phyloP scores from a whole-genome alignment of 2,113 vertebrate species.

The Herpailurus yagouaroundi region DNA sequence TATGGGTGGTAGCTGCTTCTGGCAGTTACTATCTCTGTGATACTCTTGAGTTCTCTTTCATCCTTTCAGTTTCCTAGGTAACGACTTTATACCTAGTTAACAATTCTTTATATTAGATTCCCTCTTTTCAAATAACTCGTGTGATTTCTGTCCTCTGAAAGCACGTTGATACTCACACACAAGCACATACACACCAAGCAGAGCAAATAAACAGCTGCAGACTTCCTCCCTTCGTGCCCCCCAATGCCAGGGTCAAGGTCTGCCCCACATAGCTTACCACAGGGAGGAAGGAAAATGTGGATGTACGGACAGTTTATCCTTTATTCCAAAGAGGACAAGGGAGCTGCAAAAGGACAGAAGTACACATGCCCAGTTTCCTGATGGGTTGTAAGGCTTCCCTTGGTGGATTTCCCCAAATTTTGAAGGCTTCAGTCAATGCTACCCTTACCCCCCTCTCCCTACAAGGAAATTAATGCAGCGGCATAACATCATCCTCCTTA shows the following conservation, averaged over 20 bases:
- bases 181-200: neutral
- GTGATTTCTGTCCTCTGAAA: constrained; percentile 34
- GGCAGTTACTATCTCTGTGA: constrained; percentile 24
- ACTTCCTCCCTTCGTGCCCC: neutral
- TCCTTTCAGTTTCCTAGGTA: constrained; percentile 76
- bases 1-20: constrained; percentile 29
- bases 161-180: neutral
- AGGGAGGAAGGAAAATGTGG: neutral
- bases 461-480: neutral
- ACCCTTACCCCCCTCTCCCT: neutral
- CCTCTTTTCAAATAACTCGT: constrained; percentile 65
- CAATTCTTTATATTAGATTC: constrained; percentile 70
- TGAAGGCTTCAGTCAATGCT: neutral
- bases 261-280: neutral
- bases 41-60: constrained; percentile 57
- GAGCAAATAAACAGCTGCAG: neutral
- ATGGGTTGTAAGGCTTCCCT: neutral
- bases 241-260: neutral
- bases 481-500: neutral
- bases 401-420: neutral
- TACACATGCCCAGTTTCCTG: neutral
- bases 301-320: neutral
- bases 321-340: neutral
- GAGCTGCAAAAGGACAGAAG: neutral
- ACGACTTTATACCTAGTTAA: constrained; percentile 69